A percentile compares a stretch with the other conserved stretches of the same genome.
Conservation (phyloP, 2,888 invertebrate species). For the Octonoba sinensis region DNA sequence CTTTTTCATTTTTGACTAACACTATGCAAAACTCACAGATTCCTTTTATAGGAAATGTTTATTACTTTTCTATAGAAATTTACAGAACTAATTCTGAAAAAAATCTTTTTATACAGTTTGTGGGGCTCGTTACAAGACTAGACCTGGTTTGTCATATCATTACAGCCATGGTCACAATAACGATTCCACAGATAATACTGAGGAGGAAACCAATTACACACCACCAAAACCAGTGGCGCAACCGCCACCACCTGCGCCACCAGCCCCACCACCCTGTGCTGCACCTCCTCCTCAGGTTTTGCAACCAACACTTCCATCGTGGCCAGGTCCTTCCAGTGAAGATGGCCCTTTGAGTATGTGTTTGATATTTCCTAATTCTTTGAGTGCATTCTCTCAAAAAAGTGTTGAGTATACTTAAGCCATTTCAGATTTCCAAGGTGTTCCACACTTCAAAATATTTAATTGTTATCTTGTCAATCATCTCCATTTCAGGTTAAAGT, state of each 20-base stretch:
- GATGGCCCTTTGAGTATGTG: conserved; percentile 60
- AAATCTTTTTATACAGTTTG: conserved; percentile 78
- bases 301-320: conserved; percentile 59
- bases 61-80: too few species aligned
- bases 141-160: conserved; percentile 95
- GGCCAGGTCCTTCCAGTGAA: conserved; percentile 59
- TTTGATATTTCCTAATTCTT: background rate
- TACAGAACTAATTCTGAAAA: too few species aligned
- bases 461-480: too few species aligned
- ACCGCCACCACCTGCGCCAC: conserved; percentile 42
- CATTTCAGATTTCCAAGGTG: too few species aligned
- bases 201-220: conserved; percentile 63
- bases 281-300: conserved; percentile 38
- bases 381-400: too few species aligned
- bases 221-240: conserved; percentile 57
- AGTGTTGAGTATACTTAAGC: too few species aligned
- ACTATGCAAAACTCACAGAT: too few species aligned
- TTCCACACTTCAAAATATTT: too few species aligned
- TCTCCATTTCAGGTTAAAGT: too few species aligned
- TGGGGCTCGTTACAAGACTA: conserved; percentile 95
- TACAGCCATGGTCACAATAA: conserved; percentile 80
- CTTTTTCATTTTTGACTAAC: too few species aligned
- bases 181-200: conserved; percentile 64
- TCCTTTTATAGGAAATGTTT: too few species aligned
- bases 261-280: conserved; percentile 71